phyloP scores from a whole-genome alignment of 2,797 vertebrate species.

The Microctenopoma stevenorrisi region DNA sequence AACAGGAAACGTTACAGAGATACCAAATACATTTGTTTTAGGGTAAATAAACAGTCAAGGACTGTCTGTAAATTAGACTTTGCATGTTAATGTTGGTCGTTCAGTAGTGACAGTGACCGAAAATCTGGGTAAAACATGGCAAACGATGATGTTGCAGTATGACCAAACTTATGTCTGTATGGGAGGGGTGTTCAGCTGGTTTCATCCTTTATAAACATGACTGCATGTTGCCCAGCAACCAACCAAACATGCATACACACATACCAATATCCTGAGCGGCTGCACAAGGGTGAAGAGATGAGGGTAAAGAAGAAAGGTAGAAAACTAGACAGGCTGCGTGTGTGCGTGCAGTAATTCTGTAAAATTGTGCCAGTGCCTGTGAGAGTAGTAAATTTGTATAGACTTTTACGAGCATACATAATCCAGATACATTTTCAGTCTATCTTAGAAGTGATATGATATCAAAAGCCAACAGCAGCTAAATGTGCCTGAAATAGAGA shows the following conservation, averaged over 20 bases:
- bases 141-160: constrained; percentile 6
- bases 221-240: constrained; percentile 66
- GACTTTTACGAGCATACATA: constrained; percentile 9
- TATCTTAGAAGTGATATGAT: constrained; percentile 38
- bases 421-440: constrained; percentile 36
- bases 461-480: constrained; percentile 31
- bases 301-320: constrained; percentile 1
- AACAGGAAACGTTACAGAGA: background rate
- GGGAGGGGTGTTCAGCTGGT: constrained; percentile 32
- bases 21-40: background rate
- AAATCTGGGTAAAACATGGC: background rate
- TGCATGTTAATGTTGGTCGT: background rate
- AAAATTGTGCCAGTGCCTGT: constrained; percentile 23
- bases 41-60: constrained; percentile 1
- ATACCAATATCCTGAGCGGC: constrained; percentile 65
- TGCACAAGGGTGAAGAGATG: constrained; percentile 27
- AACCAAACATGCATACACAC: constrained; percentile 72
- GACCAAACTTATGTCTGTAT: constrained; percentile 15
- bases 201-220: constrained; percentile 50
- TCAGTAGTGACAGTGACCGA: background rate
- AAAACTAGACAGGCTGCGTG: background rate
- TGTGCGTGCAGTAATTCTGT: constrained; percentile 1
- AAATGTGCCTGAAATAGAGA: constrained; percentile 50
- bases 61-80: background rate
- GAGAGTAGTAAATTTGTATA: constrained; percentile 16